Base-by-base conservation (phyloP, 2,888 invertebrate species). In the Tromatobia lineatoria region DNA sequence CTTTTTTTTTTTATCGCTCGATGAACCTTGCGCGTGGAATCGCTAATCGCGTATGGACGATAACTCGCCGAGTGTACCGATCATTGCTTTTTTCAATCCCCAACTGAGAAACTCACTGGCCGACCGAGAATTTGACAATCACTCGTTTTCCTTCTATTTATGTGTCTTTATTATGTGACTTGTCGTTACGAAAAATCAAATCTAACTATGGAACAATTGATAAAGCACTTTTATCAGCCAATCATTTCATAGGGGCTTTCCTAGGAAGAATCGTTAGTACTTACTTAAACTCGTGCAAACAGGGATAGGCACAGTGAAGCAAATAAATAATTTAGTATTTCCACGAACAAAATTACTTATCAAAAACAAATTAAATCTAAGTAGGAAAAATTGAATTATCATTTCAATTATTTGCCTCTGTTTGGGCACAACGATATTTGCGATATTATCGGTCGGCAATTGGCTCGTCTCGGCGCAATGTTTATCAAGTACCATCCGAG, bases 191-290 rank as follows among this genome's bases (percentile, higher is more conserved):
- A 52, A 52, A 38, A 38, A 2, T 47, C 29, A 8, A 52, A 18
- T n/a, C 29, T 25, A 29, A 47, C 57, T 83, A 54, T 79, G 83
- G 52, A 79, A 74, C 45, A 59, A 83, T 83, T 75, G 74, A 83
- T 74, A 69, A 66, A 67, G 42, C 11, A 45, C 38, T 8, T 50
- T 64, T 1, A 50, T 34, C 67, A 80, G 83, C 74, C 70, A 74
- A 80, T 80, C 80, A 15, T 74, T 67, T 75, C 79, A 71, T 74
- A 25, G 18, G 42, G 70, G 42, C n/a, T 71, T 52, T 57, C n/a
- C 0, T n/a, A 4, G 29, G 18, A n/a, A 29, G 29, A 29, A 15
- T 38, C 47, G 34, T 38, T 59, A 45, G 57, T 38, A 38, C 11
- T 6, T 20, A 52, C 20, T 29, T 25, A 34, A 8, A 38, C 20